phyloP scores from a whole-genome alignment of 2,888 invertebrate species.

The Physocephala rufipes region DNA sequence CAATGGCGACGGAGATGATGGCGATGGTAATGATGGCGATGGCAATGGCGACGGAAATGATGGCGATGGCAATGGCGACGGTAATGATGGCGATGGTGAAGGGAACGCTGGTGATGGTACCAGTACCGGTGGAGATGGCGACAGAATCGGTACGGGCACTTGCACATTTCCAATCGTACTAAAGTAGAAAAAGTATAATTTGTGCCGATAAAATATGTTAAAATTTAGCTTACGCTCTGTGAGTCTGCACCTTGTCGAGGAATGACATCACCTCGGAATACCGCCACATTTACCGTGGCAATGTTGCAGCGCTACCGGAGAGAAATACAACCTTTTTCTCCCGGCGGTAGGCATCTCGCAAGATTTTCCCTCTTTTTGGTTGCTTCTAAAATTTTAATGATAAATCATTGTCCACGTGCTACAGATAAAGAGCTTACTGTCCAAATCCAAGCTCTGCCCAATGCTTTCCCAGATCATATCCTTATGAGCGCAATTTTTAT shows the following conservation, averaged over 20 bases:
- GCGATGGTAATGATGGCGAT: not conserved
- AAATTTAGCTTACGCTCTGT: too few relatives aligned
- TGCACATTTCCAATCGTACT: not conserved
- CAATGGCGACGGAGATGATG: not conserved
- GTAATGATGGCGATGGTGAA: not conserved
- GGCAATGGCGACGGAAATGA: not conserved
- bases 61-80: not conserved
- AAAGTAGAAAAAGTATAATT: too few relatives aligned
- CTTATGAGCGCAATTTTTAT: too few relatives aligned
- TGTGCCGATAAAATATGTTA: too few relatives aligned
- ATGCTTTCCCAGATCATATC: too few relatives aligned
- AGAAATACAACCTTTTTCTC: not conserved
- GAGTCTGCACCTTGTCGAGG: too few relatives aligned
- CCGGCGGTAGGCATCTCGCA: too few relatives aligned
- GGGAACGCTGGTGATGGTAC: not conserved
- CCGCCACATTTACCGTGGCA: too few relatives aligned
- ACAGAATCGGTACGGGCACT: too few relatives aligned
- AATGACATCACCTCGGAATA: too few relatives aligned
- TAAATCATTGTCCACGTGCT: not conserved
- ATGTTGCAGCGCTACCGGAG: slow-evolving; percentile 1
- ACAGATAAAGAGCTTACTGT: slow-evolving; percentile 8
- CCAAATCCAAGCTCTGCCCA: slow-evolving; percentile 5
- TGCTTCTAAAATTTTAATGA: slow-evolving; percentile 8
- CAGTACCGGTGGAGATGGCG: not conserved
- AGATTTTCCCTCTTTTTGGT: too few relatives aligned